Base-by-base conservation (phyloP, 2,797 vertebrate species). In the Macrochelys suwanniensis region DNA sequence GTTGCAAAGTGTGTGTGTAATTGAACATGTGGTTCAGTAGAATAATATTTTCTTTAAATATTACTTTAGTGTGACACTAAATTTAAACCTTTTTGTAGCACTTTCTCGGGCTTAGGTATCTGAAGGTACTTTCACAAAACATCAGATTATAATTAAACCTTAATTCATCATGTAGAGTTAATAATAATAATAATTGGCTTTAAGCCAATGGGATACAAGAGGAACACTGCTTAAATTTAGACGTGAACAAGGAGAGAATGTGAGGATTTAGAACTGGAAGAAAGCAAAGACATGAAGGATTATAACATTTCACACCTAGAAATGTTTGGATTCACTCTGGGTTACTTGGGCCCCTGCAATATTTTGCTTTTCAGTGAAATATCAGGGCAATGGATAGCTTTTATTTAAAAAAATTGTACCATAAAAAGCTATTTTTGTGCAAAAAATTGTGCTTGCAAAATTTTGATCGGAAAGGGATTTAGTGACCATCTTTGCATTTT, bases 71-170 rank as follows among this genome's bases (percentile, higher is more conserved):
- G 15, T 80, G 23, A 88, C 42, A 91, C 25, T 86, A 82, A 84
- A 93, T 50, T 10, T 85, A 85, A 92, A 80, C 25, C 37, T 80
- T 92, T 94, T 86, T 12, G 65, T 4, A 23, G 0, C 1, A 71
- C 78, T 89, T 82, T 78, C 28, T 49, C 42, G 74, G 56, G 23
- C 23, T 84, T 92, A 83, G 26, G 78, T 82, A 90, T 83, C 87
- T 87, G 49, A 49, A 82, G 90, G 1, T 10, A 3, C 42, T 88
- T 85, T 74, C 8, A 68, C 11, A 84, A 19, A 76, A 79, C 71
- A 77, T 94, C 45, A 77, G 74, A 49, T 93, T 84, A 47, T n/a
- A 92, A 89, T 50, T 87, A 87, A 82, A 50, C 93, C 89, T 84
- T 25, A 42, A 42, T 42, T 71, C 68, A 11, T 71, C 37, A 21